phyloP scores from a whole-genome alignment of 30 jellyfish, hydroid and myxozoan genomes.

The Cassiopea xamachana region DNA sequence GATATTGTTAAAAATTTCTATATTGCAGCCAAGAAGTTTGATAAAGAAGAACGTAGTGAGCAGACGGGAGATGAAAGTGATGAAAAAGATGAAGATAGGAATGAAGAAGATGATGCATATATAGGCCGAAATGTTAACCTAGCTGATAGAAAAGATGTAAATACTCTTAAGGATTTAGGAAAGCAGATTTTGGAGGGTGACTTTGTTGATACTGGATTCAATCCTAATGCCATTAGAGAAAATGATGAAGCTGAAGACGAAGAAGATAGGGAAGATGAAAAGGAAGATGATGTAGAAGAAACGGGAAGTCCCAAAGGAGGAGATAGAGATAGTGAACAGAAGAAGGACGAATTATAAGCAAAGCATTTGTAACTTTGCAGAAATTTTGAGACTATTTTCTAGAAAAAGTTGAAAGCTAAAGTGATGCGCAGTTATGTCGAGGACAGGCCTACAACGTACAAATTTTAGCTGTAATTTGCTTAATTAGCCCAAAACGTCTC shows the following conservation, averaged over 20 bases:
- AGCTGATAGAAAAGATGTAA: conserved; percentile 9
- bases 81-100: conserved; percentile 11
- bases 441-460: too few species aligned
- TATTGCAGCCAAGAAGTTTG: conserved; percentile 11
- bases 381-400: neutral
- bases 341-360: conserved; percentile 13
- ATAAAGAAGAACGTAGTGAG: conserved; percentile 7
- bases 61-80: conserved; percentile 21
- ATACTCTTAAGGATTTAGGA: conserved; percentile 13
- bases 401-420: too few species aligned
- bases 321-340: neutral
- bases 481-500: too few species aligned
- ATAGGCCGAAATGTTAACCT: conserved; percentile 44
- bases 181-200: conserved; percentile 26
- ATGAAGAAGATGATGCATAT: conserved; percentile 40
- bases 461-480: too few species aligned
- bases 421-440: too few species aligned
- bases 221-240: neutral
- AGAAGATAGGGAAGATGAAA: neutral
- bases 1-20: conserved; percentile 22
- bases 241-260: neutral
- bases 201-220: neutral
- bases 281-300: neutral
- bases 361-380: neutral
- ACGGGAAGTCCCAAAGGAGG: neutral